A percentile compares a stretch with the other conserved stretches of the same genome.
Evolutionary conservation across 92 coral and sea anemone genomes (phyloP).

Genomic region (Actinernus sp.): DNA sequence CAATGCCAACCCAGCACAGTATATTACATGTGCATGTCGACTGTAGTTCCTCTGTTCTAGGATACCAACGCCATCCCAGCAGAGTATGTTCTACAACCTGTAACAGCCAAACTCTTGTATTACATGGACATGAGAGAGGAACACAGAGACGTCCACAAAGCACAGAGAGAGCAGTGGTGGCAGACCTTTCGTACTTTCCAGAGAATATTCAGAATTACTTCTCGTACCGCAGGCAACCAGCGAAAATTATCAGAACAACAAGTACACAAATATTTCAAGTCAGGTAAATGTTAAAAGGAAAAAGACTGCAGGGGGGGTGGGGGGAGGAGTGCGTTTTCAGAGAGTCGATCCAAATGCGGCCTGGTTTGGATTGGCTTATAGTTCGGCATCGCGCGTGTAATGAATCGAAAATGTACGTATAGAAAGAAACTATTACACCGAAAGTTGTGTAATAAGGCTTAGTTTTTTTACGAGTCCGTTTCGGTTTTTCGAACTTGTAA

Average conservation of each 20-base stretch:
- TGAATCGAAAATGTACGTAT: too few species aligned
- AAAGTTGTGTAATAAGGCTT: too few species aligned
- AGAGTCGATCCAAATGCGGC: too few species aligned
- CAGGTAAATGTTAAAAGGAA: slow-evolving; percentile 46
- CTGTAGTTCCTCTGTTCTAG: slow-evolving; percentile 33
- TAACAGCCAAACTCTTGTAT: slow-evolving; percentile 62
- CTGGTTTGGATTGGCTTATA: too few species aligned
- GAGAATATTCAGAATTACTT: slow-evolving; percentile 58
- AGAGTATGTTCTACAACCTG: slow-evolving; percentile 89
- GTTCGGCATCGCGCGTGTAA: too few species aligned
- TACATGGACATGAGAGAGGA: slow-evolving; percentile 76
- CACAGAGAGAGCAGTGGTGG: slow-evolving; percentile 81
- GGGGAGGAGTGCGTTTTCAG: too few species aligned
- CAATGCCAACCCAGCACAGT: too few species aligned
- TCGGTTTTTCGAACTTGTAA: too few species aligned
- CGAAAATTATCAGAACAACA: slow-evolving; percentile 47
- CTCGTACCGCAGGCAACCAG: slow-evolving; percentile 60
- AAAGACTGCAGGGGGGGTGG: too few species aligned
- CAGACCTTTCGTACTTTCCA: slow-evolving; percentile 67
- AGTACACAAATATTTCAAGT: slow-evolving; percentile 76
- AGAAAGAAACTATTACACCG: too few species aligned
- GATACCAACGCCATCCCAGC: slow-evolving; percentile 78
- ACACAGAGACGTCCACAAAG: slow-evolving; percentile 39
- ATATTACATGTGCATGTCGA: too few species aligned
- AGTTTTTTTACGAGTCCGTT: too few species aligned